A percentile compares a stretch with the other conserved stretches of the same genome.
These are phyloP conservation scores for Eulithis prunata DNA, from an alignment of 2,888 invertebrate genomes.

Conservation along the genomic window DNA sequence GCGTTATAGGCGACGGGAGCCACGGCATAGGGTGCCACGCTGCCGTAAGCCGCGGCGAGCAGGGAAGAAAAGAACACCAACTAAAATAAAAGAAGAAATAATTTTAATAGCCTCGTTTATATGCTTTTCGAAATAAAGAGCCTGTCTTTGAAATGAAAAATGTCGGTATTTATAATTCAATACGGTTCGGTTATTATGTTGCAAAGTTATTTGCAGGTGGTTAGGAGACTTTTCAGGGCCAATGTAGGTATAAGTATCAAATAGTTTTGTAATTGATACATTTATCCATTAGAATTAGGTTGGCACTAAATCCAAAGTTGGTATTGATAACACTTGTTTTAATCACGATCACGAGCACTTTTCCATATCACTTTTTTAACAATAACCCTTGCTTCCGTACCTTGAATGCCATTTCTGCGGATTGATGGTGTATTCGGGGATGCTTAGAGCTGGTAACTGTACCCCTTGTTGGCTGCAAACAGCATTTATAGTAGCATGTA, in stretches of 20 bases:
- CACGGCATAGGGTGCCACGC: constrained; percentile 61
- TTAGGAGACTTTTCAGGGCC: constrained; percentile 12
- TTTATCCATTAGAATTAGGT: constrained; percentile 1
- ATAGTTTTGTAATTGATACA: constrained; percentile 17
- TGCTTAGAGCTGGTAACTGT: constrained; percentile 75
- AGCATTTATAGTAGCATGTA: constrained; percentile 72
- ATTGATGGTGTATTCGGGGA: constrained; percentile 67
- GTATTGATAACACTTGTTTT: constrained; percentile 20
- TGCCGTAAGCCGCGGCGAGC: constrained; percentile 64
- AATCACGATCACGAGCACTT: constrained; percentile 37
- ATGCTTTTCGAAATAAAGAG: not conserved
- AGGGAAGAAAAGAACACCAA: constrained; percentile 74
- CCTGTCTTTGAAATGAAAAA: constrained; percentile 20
- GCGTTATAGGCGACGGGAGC: constrained; percentile 21
- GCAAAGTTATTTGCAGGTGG: constrained; percentile 20
- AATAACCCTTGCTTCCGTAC: constrained; percentile 61
- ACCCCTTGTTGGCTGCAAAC: constrained; percentile 65
- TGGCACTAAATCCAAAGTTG: constrained; percentile 12
- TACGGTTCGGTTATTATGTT: constrained; percentile 10
- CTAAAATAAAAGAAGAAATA: constrained; percentile 54
- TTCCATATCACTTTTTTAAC: constrained; percentile 43
- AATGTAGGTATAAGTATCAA: constrained; percentile 1
- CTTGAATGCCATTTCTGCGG: constrained; percentile 76
- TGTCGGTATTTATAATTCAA: constrained; percentile 18
- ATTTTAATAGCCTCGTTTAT: not conserved